phyloP scores from a whole-genome alignment of 2,888 invertebrate species.

The Didymodactylos carnosus region DNA sequence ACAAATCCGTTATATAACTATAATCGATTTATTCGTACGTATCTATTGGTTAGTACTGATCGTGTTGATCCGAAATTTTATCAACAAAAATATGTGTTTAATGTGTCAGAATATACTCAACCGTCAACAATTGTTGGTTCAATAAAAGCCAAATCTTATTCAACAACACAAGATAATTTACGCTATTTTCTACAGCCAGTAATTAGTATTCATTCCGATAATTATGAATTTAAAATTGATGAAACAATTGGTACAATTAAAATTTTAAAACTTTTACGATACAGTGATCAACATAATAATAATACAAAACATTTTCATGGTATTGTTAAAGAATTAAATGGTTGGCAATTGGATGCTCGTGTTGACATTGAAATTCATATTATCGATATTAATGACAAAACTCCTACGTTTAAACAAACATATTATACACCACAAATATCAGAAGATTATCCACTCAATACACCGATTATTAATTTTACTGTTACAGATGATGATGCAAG shows the following conservation, averaged over 20 bases:
- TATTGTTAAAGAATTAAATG: background rate
- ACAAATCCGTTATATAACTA: background rate
- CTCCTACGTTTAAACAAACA: conserved; percentile 88
- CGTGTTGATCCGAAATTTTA: background rate
- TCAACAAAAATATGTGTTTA: background rate
- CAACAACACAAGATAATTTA: background rate
- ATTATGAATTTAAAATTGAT: background rate
- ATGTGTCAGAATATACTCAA: background rate
- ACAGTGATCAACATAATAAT: background rate
- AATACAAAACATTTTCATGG: background rate
- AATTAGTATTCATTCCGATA: background rate
- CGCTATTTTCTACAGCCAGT: background rate
- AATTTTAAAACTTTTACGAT: background rate
- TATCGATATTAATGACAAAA: conserved; percentile 96
- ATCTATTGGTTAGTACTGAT: background rate
- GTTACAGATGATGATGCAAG: background rate
- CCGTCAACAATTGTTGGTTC: background rate
- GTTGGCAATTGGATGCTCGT: background rate
- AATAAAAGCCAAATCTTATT: background rate
- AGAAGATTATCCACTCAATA: conserved; percentile 66
- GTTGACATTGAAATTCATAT: background rate
- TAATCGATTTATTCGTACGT: background rate
- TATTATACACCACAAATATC: conserved; percentile 89
- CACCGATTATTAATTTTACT: background rate
- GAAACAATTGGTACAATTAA: background rate